phyloP scores from a whole-genome alignment of 2,888 invertebrate genomes.

The Trichopria drosophilae region DNA sequence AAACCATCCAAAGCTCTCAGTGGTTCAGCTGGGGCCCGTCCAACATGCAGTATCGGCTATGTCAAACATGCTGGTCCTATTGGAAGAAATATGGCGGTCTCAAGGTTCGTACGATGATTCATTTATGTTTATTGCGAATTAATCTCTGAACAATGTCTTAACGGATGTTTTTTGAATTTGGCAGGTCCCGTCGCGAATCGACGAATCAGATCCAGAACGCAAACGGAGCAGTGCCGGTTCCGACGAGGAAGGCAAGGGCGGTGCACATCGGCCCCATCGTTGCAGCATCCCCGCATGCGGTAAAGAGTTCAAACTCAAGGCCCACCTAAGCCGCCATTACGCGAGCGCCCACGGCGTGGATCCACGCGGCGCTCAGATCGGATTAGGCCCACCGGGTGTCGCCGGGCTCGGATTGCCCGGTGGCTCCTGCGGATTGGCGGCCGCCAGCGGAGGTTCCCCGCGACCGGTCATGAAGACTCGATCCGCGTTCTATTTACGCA shows the following conservation, averaged over 20 bases:
- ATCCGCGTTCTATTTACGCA: constrained; percentile 93
- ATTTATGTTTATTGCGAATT: not conserved
- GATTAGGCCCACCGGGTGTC: too few species aligned
- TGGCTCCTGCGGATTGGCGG: constrained; percentile 38
- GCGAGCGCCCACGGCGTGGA: constrained; percentile 83
- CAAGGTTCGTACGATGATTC: constrained; percentile 66
- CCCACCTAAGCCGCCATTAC: constrained; percentile 91
- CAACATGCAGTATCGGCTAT: constrained; percentile 89
- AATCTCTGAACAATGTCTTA: not conserved
- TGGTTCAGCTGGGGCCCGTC: constrained; percentile 98
- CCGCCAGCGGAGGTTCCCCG: constrained; percentile 63
- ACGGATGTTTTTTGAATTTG: constrained; percentile 2
- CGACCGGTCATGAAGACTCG: constrained; percentile 96
- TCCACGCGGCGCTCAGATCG: constrained; percentile 47
- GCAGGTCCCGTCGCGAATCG: constrained; percentile 54
- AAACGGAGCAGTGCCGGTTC: constrained; percentile 54
- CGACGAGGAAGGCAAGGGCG: constrained; percentile 59
- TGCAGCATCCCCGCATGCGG: constrained; percentile 91
- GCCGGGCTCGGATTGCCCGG: too few species aligned
- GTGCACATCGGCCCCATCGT: constrained; percentile 79
- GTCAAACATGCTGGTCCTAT: constrained; percentile 92
- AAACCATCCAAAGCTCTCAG: constrained; percentile 76
- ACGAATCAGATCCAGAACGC: constrained; percentile 52
- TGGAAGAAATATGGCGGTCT: constrained; percentile 99
- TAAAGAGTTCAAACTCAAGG: constrained; percentile 94